A percentile compares a stretch with the other conserved stretches of the same genome.
Conservation (phyloP, 2,888 invertebrate genomes). For the Cerastoderma edule region DNA sequence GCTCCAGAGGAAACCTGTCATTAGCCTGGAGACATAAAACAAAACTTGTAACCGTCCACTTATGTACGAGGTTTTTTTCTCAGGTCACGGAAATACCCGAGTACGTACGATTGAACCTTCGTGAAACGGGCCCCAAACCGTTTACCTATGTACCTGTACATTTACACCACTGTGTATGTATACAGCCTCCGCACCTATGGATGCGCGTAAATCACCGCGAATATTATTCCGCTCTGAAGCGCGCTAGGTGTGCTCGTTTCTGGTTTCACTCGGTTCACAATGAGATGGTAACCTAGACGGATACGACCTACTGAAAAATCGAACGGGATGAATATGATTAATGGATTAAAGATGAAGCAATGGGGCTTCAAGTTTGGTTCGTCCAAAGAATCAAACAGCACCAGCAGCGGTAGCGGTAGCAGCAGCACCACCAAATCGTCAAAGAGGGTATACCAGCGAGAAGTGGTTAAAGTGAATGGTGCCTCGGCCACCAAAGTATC, state of each 20-base stretch:
- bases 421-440: not conserved
- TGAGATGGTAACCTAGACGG: slow-evolving; percentile 17
- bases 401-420: not conserved
- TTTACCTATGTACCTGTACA: too few relatives aligned
- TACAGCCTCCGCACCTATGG: slow-evolving; percentile 23
- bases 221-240: slow-evolving; percentile 6
- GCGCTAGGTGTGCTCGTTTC: slow-evolving; percentile 25
- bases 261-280: slow-evolving; percentile 19
- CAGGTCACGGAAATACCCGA: too few relatives aligned
- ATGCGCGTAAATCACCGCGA: slow-evolving; percentile 16
- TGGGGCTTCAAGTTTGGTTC: slow-evolving; percentile 18
- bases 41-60: too few relatives aligned
- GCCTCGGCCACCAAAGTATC: not conserved
- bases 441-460: slow-evolving; percentile 14
- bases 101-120: too few relatives aligned
- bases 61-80: too few relatives aligned
- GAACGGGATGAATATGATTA: slow-evolving; percentile 16
- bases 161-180: slow-evolving; percentile 3
- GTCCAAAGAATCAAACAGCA: slow-evolving; percentile 1
- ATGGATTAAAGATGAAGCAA: slow-evolving; percentile 19
- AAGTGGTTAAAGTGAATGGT: slow-evolving; percentile 7
- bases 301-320: slow-evolving; percentile 5
- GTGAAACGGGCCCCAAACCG: too few relatives aligned
- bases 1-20: too few relatives aligned
- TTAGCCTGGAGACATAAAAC: too few relatives aligned